Conservation (phyloP, 2,113 vertebrate species). For the Lampris incognitus region DNA sequence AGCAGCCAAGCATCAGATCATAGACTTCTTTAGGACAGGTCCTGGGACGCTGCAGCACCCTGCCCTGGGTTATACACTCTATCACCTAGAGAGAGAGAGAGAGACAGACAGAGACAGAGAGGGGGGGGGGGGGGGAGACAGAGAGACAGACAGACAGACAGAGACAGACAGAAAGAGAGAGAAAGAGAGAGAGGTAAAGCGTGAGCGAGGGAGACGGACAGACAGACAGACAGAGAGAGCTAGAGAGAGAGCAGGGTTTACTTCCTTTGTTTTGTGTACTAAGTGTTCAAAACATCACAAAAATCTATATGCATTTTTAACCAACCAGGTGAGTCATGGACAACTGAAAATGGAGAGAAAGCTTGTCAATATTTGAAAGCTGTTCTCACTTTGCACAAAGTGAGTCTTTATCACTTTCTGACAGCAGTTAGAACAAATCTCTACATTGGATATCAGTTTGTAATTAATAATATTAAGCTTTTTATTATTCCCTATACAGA, state of each 20-base stretch:
- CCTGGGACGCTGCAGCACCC: slow-evolving; percentile 96
- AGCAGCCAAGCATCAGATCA: slow-evolving; percentile 98
- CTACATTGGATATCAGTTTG: slow-evolving; percentile 14
- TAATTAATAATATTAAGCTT: slow-evolving; percentile 36
- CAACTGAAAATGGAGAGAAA: no score
- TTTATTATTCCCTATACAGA: slow-evolving; percentile 33
- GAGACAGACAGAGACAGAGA: neutral
- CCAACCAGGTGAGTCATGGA: no score
- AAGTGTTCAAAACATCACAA: no score
- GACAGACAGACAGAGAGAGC: no score
- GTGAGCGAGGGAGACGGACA: no score
- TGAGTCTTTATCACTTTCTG: slow-evolving; percentile 2
- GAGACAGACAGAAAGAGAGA: neutral
- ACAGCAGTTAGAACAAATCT: slow-evolving; percentile 22
- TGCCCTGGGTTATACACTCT: slow-evolving; percentile 98
- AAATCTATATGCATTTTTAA: no score
- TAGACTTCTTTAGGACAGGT: slow-evolving; percentile 98
- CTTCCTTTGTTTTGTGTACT: no score
- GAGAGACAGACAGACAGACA: no score
- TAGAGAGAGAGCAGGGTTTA: no score
- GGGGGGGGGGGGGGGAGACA: neutral
- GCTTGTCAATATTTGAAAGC: no score
- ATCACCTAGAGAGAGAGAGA: slow-evolving; percentile 86
- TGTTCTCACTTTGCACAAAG: neutral
- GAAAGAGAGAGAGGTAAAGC: neutral